Evolutionary conservation across 2,113 vertebrate genomes (phyloP).

Genomic region (Aleadryas rufinucha): DNA sequence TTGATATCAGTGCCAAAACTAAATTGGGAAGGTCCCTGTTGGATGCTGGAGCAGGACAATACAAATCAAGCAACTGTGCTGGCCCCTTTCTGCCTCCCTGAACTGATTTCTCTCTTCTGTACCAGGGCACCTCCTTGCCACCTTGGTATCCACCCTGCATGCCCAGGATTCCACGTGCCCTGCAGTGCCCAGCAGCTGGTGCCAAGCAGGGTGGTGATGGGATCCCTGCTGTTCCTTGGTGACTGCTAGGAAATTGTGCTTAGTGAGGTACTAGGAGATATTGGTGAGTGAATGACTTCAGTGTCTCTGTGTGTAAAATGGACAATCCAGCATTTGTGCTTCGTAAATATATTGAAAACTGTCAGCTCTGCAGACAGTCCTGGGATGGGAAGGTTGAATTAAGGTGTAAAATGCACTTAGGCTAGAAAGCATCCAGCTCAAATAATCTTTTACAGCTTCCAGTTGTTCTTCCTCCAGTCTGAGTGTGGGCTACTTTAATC

Average conservation of each 20-base stretch:
- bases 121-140: not conserved
- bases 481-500: not conserved
- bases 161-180: accelerated
- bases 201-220: not conserved
- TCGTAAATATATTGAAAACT: not conserved
- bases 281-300: not conserved
- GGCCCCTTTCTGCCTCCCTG: accelerated
- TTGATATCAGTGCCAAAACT: not conserved
- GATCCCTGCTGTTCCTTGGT: not conserved
- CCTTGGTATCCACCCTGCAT: no score
- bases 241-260: not conserved
- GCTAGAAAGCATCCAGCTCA: not conserved
- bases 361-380: not conserved
- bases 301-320: not conserved
- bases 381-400: not conserved
- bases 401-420: not conserved
- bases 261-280: not conserved
- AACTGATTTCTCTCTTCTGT: not conserved
- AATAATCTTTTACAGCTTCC: not conserved
- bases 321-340: not conserved
- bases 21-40: not conserved
- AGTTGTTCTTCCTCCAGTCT: not conserved
- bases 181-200: not conserved
- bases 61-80: not conserved
- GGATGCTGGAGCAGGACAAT: not conserved